Conservation (phyloP, 2,113 vertebrate genomes). For the Coptodon rendalli region DNA sequence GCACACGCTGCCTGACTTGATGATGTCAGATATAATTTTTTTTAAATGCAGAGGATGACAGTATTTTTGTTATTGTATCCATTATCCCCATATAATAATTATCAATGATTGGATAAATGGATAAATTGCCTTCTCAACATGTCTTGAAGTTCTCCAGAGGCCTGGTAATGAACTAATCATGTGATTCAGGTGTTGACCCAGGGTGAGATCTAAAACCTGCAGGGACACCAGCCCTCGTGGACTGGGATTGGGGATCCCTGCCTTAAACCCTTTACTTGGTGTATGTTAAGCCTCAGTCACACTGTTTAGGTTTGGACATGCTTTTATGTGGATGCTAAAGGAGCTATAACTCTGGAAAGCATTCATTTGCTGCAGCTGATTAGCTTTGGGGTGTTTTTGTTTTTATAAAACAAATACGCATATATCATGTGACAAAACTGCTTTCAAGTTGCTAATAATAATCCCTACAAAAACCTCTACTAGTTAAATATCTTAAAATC, state of each 20-base stretch:
- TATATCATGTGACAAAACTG: neutral
- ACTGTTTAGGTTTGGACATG: conserved; percentile 17
- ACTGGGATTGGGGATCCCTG: no score
- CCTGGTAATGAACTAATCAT: no score
- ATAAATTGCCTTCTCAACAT: no score
- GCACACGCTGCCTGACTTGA: neutral
- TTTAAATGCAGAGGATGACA: neutral
- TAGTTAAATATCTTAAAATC: neutral
- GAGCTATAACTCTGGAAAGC: conserved; percentile 1
- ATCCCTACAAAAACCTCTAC: neutral
- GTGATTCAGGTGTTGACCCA: no score
- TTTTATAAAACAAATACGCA: neutral
- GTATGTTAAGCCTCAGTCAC: conserved; percentile 48
- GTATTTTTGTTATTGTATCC: neutral
- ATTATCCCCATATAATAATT: neutral
- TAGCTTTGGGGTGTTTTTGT: neutral
- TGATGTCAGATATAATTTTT: neutral
- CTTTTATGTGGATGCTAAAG: conserved; percentile 33
- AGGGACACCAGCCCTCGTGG: no score
- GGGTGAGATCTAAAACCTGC: no score
- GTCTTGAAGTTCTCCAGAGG: no score
- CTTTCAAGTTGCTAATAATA: neutral
- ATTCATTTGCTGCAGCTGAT: conserved; percentile 41
- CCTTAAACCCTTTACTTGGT: neutral
- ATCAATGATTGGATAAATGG: neutral